Base-by-base conservation (phyloP, 2,888 invertebrate genomes). In the Electrophaes corylata region DNA sequence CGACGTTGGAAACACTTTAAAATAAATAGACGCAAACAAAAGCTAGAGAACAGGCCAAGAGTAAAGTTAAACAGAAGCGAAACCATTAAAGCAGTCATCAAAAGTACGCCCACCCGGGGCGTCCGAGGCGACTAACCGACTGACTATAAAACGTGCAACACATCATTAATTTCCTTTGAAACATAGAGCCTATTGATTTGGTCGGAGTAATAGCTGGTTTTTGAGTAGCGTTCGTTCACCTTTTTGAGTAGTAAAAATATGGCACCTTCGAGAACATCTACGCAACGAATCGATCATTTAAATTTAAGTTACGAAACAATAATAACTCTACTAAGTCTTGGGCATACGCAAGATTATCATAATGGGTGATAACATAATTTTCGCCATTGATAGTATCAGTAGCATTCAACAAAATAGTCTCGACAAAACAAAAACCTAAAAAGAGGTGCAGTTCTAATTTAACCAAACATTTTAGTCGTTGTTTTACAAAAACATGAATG, bases 191-290 rank as follows among this genome's bases (percentile, higher is more conserved):
- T 62, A 72, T 71, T 66, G 62, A 69, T 62, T 67, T 72, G 59
- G 73, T 68, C 65, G 61, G 75, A 64, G 66, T 82, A 73, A 76
- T 76, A 75, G 73, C 72, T 69, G 68, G 75, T 69, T 75, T 78
- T 72, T 57, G 69, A 71, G 66, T 62, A 64, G 59, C 67, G 84
- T 76, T 83, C 83, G 69, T 84, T 84, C 79, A 84, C 78, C 84
- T 79, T 73, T 58, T 62, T 64, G 64, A 66, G 44, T 50, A 47
- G 51, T 53, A 45, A 55, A 52, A 49, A 40, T 44, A 41, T 40
- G n/a, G 16, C 50, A 54, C 16, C 52, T 51, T 57, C 29, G 33
- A 45, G 45, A 56, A 47, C 49, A 33, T 44, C 40, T 45, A 44
- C 48, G 55, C 50, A 37, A 23, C 23, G 3, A 1, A 23, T 23